Base-by-base conservation (phyloP, 2,888 invertebrate species). In the Brachyptera risi region DNA sequence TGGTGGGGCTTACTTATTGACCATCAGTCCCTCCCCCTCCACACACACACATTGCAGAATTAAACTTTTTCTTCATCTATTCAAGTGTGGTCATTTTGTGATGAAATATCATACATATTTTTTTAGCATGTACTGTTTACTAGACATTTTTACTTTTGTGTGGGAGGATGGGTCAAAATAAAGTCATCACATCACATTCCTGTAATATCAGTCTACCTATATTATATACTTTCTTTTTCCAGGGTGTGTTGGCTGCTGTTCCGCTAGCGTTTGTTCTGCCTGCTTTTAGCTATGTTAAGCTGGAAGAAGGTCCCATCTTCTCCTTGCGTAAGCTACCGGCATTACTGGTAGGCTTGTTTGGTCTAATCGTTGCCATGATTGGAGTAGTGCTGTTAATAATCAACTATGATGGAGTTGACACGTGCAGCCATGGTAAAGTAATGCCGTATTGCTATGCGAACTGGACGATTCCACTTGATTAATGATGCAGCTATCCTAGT, bases 191-290 rank as follows among this genome's bases (percentile, higher is more conserved):
- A n/a, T n/a, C n/a, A n/a, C n/a, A n/a, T n/a, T n/a, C n/a, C n/a
- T n/a, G n/a, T n/a, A n/a, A n/a, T n/a, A n/a, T n/a, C n/a, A n/a
- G n/a, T n/a, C n/a, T n/a, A n/a, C n/a, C n/a, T n/a, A n/a, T n/a
- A n/a, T n/a, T n/a, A n/a, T n/a, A n/a, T n/a, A n/a, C n/a, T 31
- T 31, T 31, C 63, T 26, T 44, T 61, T 65, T 67, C 62, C 69
- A 89, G 89, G 92, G 92, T 61, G 85, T 92, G 15, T 68, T 92
- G 63, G 88, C 90, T 5, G 92, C 92, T 7, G 87, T 90, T 61
- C 91, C 92, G 0, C 73, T 92, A 67, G 91, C 92, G 11, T 92
- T 88, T 73, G 83, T 92, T 65, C 78, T 92, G 56, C 92, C 92
- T 2, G 88, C 90, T 0, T 73, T 89, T 13, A 88, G 88, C 68